Percentiles rank a stretch among this genome's conserved stretches.
Conservation (phyloP, 1,140 invertebrate genomes). For the Metopolophium dirhodum region DNA sequence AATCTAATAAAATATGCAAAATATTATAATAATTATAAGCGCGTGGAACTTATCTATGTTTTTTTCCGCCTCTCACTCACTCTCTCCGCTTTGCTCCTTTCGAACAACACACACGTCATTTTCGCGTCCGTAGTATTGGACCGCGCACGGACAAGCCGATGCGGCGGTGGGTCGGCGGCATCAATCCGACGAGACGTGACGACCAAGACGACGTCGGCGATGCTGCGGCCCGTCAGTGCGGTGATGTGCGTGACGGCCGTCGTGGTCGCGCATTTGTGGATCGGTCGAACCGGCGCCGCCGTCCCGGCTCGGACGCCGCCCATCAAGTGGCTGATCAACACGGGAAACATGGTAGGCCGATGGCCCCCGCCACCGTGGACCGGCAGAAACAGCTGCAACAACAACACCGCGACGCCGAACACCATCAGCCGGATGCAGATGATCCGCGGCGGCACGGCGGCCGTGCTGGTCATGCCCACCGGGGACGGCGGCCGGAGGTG, state of each 20-base stretch:
- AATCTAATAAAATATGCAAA: neutral
- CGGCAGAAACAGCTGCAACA: too few species aligned
- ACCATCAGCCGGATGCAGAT: slow-evolving; percentile 26
- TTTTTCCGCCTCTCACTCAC: too few species aligned
- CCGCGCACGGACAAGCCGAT: too few species aligned
- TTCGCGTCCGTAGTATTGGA: too few species aligned
- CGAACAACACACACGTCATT: too few species aligned
- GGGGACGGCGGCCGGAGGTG: neutral
- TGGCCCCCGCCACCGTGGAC: neutral
- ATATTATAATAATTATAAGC: neutral
- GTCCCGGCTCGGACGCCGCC: neutral
- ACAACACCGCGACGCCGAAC: neutral
- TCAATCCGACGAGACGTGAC: neutral
- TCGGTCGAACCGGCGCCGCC: neutral
- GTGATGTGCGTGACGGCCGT: neutral
- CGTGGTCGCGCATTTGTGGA: neutral
- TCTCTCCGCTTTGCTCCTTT: too few species aligned
- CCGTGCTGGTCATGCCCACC: slow-evolving; percentile 11
- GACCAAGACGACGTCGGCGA: neutral
- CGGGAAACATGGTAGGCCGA: neutral
- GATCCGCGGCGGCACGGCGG: neutral
- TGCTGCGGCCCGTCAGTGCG: neutral
- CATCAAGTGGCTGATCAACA: slow-evolving; percentile 25
- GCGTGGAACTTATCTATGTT: neutral
- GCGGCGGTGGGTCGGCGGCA: neutral